Base-by-base conservation (phyloP, 2,113 vertebrate genomes). In the Semnornis frantzii region DNA sequence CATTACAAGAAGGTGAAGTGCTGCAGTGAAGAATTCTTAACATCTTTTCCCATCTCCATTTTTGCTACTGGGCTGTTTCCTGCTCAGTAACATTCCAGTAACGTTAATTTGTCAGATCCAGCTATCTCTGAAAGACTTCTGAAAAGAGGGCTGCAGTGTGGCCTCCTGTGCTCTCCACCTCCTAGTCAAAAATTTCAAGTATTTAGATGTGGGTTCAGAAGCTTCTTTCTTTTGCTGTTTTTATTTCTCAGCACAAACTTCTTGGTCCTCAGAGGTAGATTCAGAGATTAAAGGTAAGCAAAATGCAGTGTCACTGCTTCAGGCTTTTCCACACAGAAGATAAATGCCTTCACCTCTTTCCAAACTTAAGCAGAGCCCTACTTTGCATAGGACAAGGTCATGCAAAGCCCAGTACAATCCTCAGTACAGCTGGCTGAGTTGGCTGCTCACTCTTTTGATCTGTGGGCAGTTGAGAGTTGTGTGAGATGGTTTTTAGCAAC, bases 121-220 rank as follows among this genome's bases (percentile, higher is more conserved):
- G 12, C 25, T 50, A 54, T 18, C 66, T 82, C 65, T 50, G 42
- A 81, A 63, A 66, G 77, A 31, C 24, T 82, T 27, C 42, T 69
- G 73, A 84, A 31, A 78, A 78, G 42, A 78, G 59, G 28, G 18
- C 58, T 72, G 21, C 44, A 18, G 34, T 75, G 66, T 0, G 2
- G 81, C 33, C 16, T 85, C 55, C 24, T 77, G 39, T 15, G 18
- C 60, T 66, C 60, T 82, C 60, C 79, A 17, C 30, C 14, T 90
- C 64, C n/a, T n/a, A 46, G 31, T 33, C 30, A 68, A 48, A 42
- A 60, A 69, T 90, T 84, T 69, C 74, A 75, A 87, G 58, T 91
- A 65, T 89, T 95, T 93, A 94, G 33, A 65, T 82, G 28, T 62
- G n/a, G 8, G 17, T 78, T 94, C 55, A 82, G 66, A 89, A 91